These are phyloP conservation scores for Homalodisca vitripennis DNA, from an alignment of 1,140 invertebrate species.

Conservation along the genomic window DNA sequence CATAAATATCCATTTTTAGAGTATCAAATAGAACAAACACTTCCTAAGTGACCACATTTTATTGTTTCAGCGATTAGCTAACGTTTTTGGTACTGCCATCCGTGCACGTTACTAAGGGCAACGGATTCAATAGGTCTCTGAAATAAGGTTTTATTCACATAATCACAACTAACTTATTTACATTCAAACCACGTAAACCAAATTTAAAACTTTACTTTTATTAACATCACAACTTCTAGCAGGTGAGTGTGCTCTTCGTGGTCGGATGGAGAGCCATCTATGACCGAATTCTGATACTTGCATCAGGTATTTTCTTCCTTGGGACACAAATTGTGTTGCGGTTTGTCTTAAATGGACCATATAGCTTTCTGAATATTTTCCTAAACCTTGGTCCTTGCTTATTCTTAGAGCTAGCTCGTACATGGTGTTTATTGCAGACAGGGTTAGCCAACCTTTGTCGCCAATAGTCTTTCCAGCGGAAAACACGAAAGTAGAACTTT, in stretches of 20 bases:
- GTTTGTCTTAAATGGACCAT: constrained; percentile 31
- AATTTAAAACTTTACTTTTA: constrained; percentile 30
- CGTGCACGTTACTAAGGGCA: too few relatives aligned
- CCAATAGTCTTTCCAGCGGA: constrained; percentile 33
- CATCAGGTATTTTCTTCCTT: constrained; percentile 28
- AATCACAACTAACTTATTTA: constrained; percentile 22
- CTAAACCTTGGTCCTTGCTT: background rate
- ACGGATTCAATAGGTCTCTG: too few relatives aligned
- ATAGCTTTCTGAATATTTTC: constrained; percentile 24
- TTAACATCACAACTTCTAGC: constrained; percentile 17
- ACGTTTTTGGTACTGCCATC: too few relatives aligned
- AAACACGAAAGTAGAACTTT: too few relatives aligned
- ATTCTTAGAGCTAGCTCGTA: constrained; percentile 27
- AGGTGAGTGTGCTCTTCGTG: too few relatives aligned
- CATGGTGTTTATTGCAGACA: constrained; percentile 4
- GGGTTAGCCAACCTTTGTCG: constrained; percentile 36
- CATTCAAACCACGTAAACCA: constrained; percentile 26
- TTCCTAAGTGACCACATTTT: constrained; percentile 15
- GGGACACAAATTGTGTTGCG: constrained; percentile 34
- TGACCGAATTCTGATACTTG: constrained; percentile 29
- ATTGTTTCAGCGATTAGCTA: constrained; percentile 32
- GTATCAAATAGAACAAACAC: constrained; percentile 24
- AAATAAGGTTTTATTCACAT: constrained; percentile 23
- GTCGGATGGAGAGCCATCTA: constrained; percentile 17
- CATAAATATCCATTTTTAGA: constrained; percentile 29